Conservation (phyloP, 2,888 invertebrate genomes). For the Oscheius sp. region DNA sequence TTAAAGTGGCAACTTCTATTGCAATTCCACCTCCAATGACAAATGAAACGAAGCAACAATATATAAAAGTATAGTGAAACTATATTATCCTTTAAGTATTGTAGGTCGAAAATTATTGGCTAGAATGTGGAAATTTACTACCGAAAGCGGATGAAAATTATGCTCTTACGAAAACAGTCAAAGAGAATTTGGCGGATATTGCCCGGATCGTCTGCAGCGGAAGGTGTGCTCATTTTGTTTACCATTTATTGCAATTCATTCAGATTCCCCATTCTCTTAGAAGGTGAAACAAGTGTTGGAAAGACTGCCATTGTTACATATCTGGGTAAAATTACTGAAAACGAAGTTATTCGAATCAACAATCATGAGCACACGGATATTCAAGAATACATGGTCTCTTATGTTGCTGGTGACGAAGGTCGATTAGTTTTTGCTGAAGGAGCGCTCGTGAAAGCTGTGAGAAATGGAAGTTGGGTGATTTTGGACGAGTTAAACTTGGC, state of each 20-base stretch:
- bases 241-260: background rate
- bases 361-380: constrained; percentile 99
- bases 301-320: constrained; percentile 96
- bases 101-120: constrained; percentile 89
- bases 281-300: constrained; percentile 98
- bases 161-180: constrained; percentile 89
- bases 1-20: constrained; percentile 39
- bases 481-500: constrained; percentile 97
- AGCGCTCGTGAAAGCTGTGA: constrained; percentile 94
- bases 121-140: constrained; percentile 76
- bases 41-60: constrained; percentile 11
- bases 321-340: constrained; percentile 90
- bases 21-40: constrained; percentile 37
- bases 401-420: constrained; percentile 86
- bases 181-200: constrained; percentile 88
- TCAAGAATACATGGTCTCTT: constrained; percentile 89
- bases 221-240: constrained; percentile 17
- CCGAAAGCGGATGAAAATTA: constrained; percentile 77
- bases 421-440: constrained; percentile 92
- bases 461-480: constrained; percentile 96
- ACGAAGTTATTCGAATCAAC: constrained; percentile 92
- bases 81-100: background rate
- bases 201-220: constrained; percentile 83
- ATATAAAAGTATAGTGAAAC: background rate
- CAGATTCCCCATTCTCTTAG: constrained; percentile 84